Base-by-base conservation (phyloP, 2,113 vertebrate species). In the Chloropsis hardwickii region DNA sequence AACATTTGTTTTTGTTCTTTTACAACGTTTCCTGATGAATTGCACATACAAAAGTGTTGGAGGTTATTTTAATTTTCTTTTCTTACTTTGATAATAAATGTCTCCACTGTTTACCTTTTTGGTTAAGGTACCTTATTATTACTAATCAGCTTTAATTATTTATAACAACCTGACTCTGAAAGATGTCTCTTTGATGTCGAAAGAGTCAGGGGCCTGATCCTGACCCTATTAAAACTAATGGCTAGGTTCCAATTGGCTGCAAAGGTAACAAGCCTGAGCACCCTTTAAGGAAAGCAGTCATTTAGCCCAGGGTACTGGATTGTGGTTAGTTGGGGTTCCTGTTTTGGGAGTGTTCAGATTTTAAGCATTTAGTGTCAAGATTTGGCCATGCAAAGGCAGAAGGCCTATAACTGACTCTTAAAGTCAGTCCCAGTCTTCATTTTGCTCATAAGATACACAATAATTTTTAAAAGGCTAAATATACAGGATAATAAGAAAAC, bases 1-100 rank as follows among this genome's bases (percentile, higher is more conserved):
- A 98, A 94, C 96, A 92, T 97, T 97, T 97, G 95, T 96, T 97
- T 97, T 97, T 97, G 90, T 97, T 97, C 96, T 96, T 93, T 95
- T 97, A 94, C 93, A 98, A 57, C 67, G 5, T 97, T 95, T 97
- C 84, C 86, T 97, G 96, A 97, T 97, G 92, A 98, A 98, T 98
- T 98, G 92, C 94, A 94, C 80, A 97, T 77, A 95, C 82, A 94
- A 92, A 94, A 97, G 71, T 97, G 88, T 97, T 98, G 71, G 81
- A 95, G 90, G 80, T 97, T 98, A 92, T 97, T 98, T 98, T 97
- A 91, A 94, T 96, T 97, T 97, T 95, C 87, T 48, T 89, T 93
- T 81, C 86, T 95, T 97, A 86, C 95, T 97, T 96, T 95, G 87
- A 95, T 98, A 97, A 97, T 97, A 97, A 96, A 95, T 97, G 86